Evolutionary conservation across 2,113 vertebrate species (phyloP).

Genomic region (Isurus oxyrinchus): DNA sequence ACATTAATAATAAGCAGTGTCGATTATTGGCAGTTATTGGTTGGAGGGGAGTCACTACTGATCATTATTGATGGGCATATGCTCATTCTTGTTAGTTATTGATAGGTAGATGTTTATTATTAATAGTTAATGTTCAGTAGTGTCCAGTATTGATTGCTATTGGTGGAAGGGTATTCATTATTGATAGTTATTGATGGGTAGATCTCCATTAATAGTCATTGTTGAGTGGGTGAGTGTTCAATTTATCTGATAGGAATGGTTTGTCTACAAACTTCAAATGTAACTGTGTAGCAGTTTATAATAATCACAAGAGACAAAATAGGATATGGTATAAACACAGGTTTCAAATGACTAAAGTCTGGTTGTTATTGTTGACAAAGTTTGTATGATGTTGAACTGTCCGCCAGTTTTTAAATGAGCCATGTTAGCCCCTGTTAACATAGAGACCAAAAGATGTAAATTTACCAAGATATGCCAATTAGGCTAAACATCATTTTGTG

Average conservation of each 20-base stretch:
- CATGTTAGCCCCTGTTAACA: neutral
- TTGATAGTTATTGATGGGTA: neutral
- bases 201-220: neutral
- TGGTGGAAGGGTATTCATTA: neutral
- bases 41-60: no score
- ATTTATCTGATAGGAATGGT: neutral
- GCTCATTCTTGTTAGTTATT: neutral
- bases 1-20: neutral
- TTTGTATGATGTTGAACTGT: neutral
- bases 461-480: neutral
- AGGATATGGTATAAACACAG: neutral
- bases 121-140: neutral
- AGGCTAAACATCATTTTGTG: neutral
- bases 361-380: neutral
- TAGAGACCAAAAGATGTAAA: neutral
- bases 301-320: neutral
- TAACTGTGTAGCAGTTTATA: neutral
- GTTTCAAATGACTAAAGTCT: neutral
- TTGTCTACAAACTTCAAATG: neutral
- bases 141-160: neutral
- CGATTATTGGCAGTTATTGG: neutral
- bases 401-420: neutral
- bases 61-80: no score
- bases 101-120: neutral
- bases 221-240: neutral